Evolutionary conservation across 2,888 invertebrate genomes (phyloP).

Genomic region (Orgyia antiqua): DNA sequence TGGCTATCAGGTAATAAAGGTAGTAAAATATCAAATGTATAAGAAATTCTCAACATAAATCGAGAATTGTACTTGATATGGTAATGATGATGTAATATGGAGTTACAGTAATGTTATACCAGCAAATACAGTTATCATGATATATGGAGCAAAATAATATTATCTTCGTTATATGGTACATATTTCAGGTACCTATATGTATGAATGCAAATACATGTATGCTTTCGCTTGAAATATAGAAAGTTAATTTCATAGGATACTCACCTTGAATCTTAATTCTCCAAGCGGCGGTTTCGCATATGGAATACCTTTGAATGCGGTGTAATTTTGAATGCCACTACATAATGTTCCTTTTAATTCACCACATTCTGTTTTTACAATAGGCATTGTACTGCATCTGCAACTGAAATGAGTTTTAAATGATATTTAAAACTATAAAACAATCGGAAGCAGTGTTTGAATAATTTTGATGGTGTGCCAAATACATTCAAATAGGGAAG

Average conservation of each 20-base stretch:
- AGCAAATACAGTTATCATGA: neutral
- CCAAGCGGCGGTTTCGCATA: constrained; percentile 79
- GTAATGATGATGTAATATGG: neutral
- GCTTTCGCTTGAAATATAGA: neutral
- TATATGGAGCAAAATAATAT: neutral
- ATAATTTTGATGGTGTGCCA: neutral
- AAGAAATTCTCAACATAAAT: too few relatives aligned
- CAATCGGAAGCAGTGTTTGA: neutral
- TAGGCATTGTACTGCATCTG: constrained; percentile 38
- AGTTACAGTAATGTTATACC: constrained; percentile 1
- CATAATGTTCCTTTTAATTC: constrained; percentile 47
- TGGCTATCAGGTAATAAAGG: too few relatives aligned
- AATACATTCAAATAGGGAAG: neutral
- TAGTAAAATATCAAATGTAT: too few relatives aligned
- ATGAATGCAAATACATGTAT: too few relatives aligned
- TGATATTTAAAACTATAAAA: too few relatives aligned
- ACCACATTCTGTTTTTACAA: constrained; percentile 51
- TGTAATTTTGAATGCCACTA: constrained; percentile 41
- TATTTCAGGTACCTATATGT: too few relatives aligned
- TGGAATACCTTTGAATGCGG: constrained; percentile 77
- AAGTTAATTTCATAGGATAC: too few relatives aligned
- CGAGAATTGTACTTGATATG: neutral
- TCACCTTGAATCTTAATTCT: constrained; percentile 79
- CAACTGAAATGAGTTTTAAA: constrained; percentile 13
- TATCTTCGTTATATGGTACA: too few relatives aligned